Conservation (phyloP, 1,140 invertebrate genomes). For the Magallana ariakensis region DNA sequence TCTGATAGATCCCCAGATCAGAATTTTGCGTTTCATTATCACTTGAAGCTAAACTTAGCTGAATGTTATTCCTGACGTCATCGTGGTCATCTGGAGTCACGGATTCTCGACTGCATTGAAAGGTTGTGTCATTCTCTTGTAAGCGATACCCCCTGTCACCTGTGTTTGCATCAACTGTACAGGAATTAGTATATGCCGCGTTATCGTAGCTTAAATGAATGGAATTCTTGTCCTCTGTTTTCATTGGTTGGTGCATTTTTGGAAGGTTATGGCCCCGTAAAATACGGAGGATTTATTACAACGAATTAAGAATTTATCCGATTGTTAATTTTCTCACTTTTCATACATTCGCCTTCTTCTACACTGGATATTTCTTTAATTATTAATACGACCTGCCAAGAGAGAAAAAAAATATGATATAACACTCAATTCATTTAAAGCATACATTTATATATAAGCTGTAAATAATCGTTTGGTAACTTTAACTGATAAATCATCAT, state of each 20-base stretch:
- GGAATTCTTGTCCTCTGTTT: neutral
- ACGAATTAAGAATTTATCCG: constrained; percentile 7
- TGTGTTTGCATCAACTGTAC: neutral
- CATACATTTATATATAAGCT: too few relatives aligned
- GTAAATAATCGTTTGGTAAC: too few relatives aligned
- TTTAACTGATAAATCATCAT: too few relatives aligned
- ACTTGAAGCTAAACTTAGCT: neutral
- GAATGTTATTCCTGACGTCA: neutral
- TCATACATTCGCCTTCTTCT: too few relatives aligned
- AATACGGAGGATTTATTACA: neutral
- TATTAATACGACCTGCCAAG: too few relatives aligned
- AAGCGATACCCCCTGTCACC: neutral
- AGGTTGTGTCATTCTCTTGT: neutral
- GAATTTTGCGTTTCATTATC: constrained; percentile 7
- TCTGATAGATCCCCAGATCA: constrained; percentile 1
- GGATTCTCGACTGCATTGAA: neutral
- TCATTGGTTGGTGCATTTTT: constrained; percentile 20
- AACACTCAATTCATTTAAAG: too few relatives aligned
- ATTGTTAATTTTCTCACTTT: neutral
- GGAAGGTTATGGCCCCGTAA: neutral
- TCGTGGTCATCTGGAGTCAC: neutral
- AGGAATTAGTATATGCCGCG: constrained; percentile 8
- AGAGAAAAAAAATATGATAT: too few relatives aligned
- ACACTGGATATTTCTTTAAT: too few relatives aligned
- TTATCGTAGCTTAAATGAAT: constrained; percentile 21